phyloP scores from a whole-genome alignment of 2,113 vertebrate genomes.

The Agapornis roseicollis region DNA sequence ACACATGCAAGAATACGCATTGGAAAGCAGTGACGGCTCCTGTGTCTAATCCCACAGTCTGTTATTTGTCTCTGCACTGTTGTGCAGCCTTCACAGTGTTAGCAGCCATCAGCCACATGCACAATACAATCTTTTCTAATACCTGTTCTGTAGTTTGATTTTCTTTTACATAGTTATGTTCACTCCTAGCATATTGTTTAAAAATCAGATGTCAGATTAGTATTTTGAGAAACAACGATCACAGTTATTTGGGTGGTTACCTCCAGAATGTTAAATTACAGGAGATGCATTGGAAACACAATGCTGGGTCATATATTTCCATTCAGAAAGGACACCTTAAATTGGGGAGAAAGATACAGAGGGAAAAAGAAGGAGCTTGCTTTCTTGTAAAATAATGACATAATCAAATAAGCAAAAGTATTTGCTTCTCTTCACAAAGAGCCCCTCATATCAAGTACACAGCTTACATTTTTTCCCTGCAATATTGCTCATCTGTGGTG shows the following conservation, averaged over 20 bases:
- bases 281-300: neutral
- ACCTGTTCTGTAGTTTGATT: conserved; percentile 42
- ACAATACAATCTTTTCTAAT: neutral
- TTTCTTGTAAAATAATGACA: conserved; percentile 43
- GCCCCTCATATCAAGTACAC: conserved; percentile 24
- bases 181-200: neutral
- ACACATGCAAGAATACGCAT: neutral
- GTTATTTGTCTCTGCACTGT: neutral
- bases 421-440: conserved; percentile 45
- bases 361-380: neutral
- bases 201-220: conserved; percentile 33
- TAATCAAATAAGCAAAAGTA: conserved; percentile 50
- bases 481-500: conserved; percentile 62
- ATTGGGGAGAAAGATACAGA: neutral
- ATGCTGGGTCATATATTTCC: neutral
- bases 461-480: conserved; percentile 30
- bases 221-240: conserved; percentile 39
- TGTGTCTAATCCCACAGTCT: neutral
- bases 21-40: neutral
- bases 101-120: neutral
- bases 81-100: neutral
- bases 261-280: conserved; percentile 12
- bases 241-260: conserved; percentile 35
- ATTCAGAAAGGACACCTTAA: neutral
- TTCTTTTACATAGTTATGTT: conserved; percentile 25